Conservation (phyloP, 2,888 invertebrate genomes). For the Gibbula magus region DNA sequence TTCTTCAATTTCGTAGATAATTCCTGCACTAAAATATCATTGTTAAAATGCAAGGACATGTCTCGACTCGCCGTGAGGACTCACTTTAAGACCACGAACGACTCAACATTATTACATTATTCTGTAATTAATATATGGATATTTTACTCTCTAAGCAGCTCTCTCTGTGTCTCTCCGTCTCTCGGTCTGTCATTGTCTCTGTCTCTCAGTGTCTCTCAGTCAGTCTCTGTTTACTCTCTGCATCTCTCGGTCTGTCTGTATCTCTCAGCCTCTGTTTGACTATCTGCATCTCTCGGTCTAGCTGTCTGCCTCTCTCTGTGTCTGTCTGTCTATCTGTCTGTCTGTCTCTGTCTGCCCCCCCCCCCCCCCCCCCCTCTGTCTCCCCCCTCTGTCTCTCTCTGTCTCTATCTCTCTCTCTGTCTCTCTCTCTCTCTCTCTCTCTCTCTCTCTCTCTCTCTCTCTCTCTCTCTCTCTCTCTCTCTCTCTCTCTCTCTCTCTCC, state of each 20-base stretch:
- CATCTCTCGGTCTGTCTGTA: neutral
- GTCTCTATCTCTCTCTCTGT: neutral
- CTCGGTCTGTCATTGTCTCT: neutral
- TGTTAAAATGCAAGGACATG: no score
- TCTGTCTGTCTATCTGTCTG: neutral
- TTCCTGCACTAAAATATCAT: no score
- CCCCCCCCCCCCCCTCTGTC: neutral
- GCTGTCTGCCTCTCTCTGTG: neutral
- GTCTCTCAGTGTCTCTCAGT: neutral
- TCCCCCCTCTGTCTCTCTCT: neutral
- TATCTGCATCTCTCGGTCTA: neutral
- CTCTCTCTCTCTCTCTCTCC: neutral
- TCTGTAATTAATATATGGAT: neutral
- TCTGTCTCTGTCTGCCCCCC: neutral
- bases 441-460: neutral
- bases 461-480: neutral
- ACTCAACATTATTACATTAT: no score
- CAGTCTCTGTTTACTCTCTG: neutral
- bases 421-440: neutral
- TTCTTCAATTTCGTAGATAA: no score
- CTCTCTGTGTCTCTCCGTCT: neutral
- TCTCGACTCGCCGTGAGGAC: no score
- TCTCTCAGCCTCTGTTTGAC: neutral
- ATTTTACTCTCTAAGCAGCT: no score
- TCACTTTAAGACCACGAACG: no score